phyloP scores from a whole-genome alignment of 2,888 invertebrate species.

The Spialia ferax region DNA sequence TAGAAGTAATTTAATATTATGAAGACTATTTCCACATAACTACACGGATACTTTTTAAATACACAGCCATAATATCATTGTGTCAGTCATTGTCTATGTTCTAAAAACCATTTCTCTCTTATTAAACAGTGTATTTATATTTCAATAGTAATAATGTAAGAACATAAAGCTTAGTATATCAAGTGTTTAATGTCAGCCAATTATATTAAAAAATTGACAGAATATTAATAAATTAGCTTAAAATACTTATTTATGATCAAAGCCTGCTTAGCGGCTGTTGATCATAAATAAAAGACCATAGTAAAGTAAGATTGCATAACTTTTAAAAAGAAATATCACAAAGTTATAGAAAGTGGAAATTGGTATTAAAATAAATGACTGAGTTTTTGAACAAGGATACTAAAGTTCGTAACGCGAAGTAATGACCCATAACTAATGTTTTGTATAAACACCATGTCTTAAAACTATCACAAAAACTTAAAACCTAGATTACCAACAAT shows the following conservation, averaged over 20 bases:
- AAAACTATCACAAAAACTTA: slow-evolving; percentile 35
- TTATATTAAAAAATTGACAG: slow-evolving; percentile 18
- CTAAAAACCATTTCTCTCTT: background rate
- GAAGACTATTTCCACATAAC: background rate
- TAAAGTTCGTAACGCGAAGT: background rate
- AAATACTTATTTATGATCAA: slow-evolving; percentile 23
- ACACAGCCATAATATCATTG: background rate
- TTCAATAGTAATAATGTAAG: background rate
- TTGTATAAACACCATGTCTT: slow-evolving; percentile 18
- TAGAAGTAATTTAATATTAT: too few relatives aligned
- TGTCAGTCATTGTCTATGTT: background rate
- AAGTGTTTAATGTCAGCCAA: slow-evolving; percentile 23
- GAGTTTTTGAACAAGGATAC: slow-evolving; percentile 24
- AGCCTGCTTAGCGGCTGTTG: slow-evolving; percentile 3
- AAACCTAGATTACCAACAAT: slow-evolving; percentile 20
- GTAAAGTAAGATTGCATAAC: slow-evolving; percentile 10
- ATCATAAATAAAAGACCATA: slow-evolving; percentile 1
- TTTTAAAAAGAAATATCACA: slow-evolving; percentile 11
- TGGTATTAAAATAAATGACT: slow-evolving; percentile 1
- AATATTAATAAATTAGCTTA: slow-evolving; percentile 21
- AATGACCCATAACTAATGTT: slow-evolving; percentile 13
- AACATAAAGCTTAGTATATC: background rate
- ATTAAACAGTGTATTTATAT: too few relatives aligned
- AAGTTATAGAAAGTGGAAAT: slow-evolving; percentile 9
- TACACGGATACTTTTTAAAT: background rate